Conservation (phyloP, 2,113 vertebrate species). For the Alligator sinensis region DNA sequence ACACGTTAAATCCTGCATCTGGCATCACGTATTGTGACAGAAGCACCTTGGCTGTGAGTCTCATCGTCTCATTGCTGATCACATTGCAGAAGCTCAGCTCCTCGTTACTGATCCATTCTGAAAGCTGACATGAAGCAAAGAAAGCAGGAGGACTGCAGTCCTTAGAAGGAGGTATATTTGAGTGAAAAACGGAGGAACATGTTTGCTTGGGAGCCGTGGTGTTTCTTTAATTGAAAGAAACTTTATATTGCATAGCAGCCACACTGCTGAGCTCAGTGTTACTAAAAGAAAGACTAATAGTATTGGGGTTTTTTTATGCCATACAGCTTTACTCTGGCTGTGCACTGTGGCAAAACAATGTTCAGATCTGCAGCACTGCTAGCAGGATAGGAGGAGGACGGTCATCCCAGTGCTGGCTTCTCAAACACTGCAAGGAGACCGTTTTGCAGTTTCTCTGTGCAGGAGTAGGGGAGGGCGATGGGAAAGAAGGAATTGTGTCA, state of each 20-base stretch:
- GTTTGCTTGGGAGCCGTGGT: not conserved
- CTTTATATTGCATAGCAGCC: not conserved
- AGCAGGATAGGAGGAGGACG: not conserved
- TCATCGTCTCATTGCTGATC: not conserved
- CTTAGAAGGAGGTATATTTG: not conserved
- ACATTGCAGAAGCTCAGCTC: not conserved
- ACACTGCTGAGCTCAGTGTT: not conserved
- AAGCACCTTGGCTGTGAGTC: too few species aligned
- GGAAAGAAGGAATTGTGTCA: accelerated
- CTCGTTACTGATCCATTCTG: not conserved
- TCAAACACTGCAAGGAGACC: too few species aligned
- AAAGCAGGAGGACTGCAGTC: not conserved
- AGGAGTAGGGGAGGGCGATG: accelerated
- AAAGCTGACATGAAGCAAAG: not conserved
- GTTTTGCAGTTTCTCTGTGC: too few species aligned
- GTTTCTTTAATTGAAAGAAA: constrained; percentile 37
- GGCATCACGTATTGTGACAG: not conserved
- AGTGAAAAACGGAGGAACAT: not conserved
- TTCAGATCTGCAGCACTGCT: not conserved
- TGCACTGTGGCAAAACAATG: not conserved
- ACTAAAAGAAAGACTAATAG: not conserved
- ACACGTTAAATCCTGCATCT: not conserved
- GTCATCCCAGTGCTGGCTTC: too few species aligned
- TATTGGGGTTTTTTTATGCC: not conserved
- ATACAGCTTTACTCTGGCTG: not conserved